A percentile compares a stretch with the other conserved stretches of the same genome.
Evolutionary conservation across 2,797 vertebrate species (phyloP).

Genomic region (Acanthurus lineatus): DNA sequence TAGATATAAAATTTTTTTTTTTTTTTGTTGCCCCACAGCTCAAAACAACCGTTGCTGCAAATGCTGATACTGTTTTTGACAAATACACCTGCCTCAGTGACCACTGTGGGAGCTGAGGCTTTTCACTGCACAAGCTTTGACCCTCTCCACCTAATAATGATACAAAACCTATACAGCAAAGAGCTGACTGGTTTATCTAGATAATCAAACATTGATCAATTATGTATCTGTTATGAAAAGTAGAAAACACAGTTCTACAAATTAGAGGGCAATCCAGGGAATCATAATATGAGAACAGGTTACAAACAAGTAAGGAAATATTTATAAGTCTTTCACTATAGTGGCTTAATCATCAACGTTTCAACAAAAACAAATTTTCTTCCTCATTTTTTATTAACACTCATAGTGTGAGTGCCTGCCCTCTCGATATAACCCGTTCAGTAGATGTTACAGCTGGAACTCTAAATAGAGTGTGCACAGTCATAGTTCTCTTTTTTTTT

Average conservation of each 20-base stretch:
- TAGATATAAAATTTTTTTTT: background rate
- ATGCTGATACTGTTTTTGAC: background rate
- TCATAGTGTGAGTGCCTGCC: too few species aligned
- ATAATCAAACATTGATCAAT: too few species aligned
- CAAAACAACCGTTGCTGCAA: conserved; percentile 21
- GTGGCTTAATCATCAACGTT: too few species aligned
- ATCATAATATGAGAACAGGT: too few species aligned
- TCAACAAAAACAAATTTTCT: too few species aligned
- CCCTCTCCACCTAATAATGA: conserved; percentile 9
- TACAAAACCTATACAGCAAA: background rate
- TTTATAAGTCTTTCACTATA: too few species aligned
- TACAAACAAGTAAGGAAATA: too few species aligned
- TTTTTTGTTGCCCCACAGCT: background rate
- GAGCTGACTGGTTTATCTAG: too few species aligned
- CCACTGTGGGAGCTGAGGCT: background rate
- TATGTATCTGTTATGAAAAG: too few species aligned
- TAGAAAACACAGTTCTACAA: too few species aligned
- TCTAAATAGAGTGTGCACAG: background rate
- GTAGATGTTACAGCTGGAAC: conserved; percentile 1
- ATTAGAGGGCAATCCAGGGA: too few species aligned
- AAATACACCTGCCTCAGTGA: background rate
- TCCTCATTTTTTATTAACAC: too few species aligned
- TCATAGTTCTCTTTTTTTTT: background rate
- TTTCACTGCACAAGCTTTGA: background rate
- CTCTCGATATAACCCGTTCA: background rate